Evolutionary conservation across 2,888 invertebrate genomes (phyloP).

Genomic region (Acleris emargana): DNA sequence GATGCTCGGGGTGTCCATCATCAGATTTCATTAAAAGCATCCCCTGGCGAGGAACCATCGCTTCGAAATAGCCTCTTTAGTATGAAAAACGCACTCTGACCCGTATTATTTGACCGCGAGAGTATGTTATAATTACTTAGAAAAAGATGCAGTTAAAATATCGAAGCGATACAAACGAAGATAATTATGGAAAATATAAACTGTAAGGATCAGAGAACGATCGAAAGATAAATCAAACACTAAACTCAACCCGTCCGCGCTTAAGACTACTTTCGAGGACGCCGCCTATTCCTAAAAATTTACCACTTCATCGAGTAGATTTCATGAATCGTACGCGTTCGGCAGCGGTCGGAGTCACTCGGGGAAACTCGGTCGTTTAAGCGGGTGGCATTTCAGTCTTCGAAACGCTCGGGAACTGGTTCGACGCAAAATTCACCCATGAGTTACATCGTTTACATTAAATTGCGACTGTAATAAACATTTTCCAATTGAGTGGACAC

Average conservation of each 20-base stretch:
- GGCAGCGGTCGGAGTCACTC: conserved; percentile 49
- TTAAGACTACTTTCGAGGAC: conserved; percentile 47
- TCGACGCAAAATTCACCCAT: conserved; percentile 50
- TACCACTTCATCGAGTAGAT: conserved; percentile 81
- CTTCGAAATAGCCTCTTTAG: no score
- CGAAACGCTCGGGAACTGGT: conserved; percentile 49
- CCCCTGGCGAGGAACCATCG: no score
- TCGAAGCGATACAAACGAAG: no score
- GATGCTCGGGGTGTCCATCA: no score
- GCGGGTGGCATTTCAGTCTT: conserved; percentile 74
- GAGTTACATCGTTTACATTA: conserved; percentile 63
- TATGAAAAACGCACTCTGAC: no score
- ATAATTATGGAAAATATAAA: no score
- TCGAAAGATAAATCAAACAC: conserved; percentile 61
- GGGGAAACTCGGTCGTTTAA: conserved; percentile 58
- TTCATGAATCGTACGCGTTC: conserved; percentile 65
- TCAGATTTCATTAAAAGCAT: no score
- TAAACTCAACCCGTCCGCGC: conserved; percentile 69
- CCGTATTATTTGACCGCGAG: no score
- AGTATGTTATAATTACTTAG: no score
- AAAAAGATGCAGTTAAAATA: no score
- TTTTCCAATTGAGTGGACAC: conserved; percentile 42
- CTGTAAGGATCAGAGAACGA: no score
- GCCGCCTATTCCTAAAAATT: conserved; percentile 78
- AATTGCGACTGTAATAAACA: conserved; percentile 53